phyloP scores from a whole-genome alignment of 2,888 invertebrate species.

The Prosapia bicincta region DNA sequence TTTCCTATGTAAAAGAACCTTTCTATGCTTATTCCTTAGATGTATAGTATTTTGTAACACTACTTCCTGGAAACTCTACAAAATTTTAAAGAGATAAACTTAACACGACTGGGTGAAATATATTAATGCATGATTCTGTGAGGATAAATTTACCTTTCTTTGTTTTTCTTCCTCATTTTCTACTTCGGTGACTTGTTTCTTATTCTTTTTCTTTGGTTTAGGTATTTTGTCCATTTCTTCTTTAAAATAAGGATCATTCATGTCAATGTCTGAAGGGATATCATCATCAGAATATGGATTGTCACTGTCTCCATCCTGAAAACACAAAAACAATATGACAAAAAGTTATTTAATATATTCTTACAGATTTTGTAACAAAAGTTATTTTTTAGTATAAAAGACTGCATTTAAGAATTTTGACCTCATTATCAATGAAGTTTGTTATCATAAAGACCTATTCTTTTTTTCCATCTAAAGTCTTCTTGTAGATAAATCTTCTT shows the following conservation, averaged over 20 bases:
- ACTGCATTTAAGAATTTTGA: too few species aligned
- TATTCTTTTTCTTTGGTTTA: conserved; percentile 51
- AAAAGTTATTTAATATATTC: too few species aligned
- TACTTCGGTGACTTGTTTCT: conserved; percentile 44
- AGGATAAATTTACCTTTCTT: conserved; percentile 15
- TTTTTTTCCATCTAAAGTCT: too few species aligned
- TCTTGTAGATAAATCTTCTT: too few species aligned
- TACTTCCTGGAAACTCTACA: background rate
- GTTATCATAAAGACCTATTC: too few species aligned
- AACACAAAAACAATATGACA: too few species aligned
- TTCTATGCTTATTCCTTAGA: too few species aligned
- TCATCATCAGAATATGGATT: conserved; percentile 56
- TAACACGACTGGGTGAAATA: background rate
- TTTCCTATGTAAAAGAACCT: too few species aligned
- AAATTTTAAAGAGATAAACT: background rate
- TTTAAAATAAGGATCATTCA: conserved; percentile 80
- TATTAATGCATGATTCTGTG: too few species aligned
- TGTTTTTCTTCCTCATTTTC: conserved; percentile 45
- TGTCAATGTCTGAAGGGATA: conserved; percentile 74
- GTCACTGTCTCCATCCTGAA: conserved; percentile 33
- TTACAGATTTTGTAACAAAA: too few species aligned
- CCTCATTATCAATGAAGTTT: too few species aligned
- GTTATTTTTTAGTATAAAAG: too few species aligned
- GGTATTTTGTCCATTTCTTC: conserved; percentile 69
- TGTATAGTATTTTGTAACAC: background rate